Conservation (phyloP, 2,888 invertebrate species). For the Lepidonotus clava region DNA sequence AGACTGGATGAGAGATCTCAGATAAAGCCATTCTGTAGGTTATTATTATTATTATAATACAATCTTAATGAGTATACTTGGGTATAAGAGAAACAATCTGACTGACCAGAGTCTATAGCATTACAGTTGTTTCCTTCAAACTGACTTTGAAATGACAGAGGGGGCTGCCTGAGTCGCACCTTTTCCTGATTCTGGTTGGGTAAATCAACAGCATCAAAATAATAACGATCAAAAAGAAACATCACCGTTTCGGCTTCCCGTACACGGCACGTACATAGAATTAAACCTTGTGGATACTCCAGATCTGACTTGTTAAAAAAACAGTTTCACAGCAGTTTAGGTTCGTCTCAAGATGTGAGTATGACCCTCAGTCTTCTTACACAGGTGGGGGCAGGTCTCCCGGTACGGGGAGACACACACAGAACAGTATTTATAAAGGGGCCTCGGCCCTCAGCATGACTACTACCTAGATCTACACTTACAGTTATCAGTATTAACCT, state of each 20-base stretch:
- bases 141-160: no score
- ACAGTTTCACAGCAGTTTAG: slow-evolving; percentile 39
- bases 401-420: background rate
- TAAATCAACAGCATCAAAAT: slow-evolving; percentile 28
- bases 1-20: background rate
- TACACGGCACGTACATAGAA: background rate
- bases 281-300: background rate
- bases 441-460: background rate
- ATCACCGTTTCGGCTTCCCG: background rate
- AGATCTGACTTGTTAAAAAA: background rate
- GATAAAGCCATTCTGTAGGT: background rate
- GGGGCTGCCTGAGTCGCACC: no score
- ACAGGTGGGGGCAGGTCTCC: no score
- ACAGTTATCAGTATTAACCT: background rate
- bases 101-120: slow-evolving; percentile 42
- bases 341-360: slow-evolving; percentile 9
- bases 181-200: slow-evolving; percentile 13
- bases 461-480: slow-evolving; percentile 16
- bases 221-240: background rate
- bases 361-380: no score
- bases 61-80: background rate
- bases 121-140: no score
- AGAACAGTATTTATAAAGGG: no score
- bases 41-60: background rate
- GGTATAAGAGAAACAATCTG: slow-evolving; percentile 8